A percentile compares a stretch with the other conserved stretches of the same genome.
Conservation (phyloP, 2,888 invertebrate species). For the Ornithoptera alexandrae region DNA sequence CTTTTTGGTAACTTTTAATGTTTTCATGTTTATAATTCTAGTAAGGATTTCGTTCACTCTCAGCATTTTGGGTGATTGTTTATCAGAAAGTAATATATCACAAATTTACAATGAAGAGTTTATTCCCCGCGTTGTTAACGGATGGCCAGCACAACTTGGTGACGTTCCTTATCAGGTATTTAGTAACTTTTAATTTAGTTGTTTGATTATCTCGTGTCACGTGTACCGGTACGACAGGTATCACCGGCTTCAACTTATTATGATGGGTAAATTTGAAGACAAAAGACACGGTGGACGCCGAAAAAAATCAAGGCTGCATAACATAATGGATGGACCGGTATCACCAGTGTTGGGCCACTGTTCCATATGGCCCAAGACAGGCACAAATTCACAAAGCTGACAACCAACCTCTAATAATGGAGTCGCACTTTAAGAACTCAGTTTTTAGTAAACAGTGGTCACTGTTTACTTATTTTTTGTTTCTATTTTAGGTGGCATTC, state of each 20-base stretch:
- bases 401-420: too few species aligned
- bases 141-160: conserved; percentile 47
- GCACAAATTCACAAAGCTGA: too few species aligned
- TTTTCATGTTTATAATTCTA: conserved; percentile 22
- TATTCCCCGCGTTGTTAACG: conserved; percentile 47
- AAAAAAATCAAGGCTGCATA: too few species aligned
- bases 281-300: too few species aligned
- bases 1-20: conserved; percentile 2
- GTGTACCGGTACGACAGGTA: too few species aligned
- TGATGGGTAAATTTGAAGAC: too few species aligned
- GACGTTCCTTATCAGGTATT: conserved; percentile 60
- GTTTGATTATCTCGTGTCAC: too few species aligned
- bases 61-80: conserved; percentile 5
- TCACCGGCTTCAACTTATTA: too few species aligned
- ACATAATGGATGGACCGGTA: too few species aligned
- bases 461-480: background rate
- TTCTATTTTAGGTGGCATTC: conserved; percentile 46
- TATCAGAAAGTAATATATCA: conserved; percentile 5
- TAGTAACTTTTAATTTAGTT: background rate
- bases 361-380: too few species aligned
- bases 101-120: conserved; percentile 26
- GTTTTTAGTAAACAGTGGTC: background rate
- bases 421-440: background rate
- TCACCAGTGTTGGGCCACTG: too few species aligned
- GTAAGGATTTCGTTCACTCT: conserved; percentile 5